Evolutionary conservation across 2,113 vertebrate genomes (phyloP), one percentile per base, ranked within the genome.

Genomic region (Tricholaema leucomelas): DNA sequence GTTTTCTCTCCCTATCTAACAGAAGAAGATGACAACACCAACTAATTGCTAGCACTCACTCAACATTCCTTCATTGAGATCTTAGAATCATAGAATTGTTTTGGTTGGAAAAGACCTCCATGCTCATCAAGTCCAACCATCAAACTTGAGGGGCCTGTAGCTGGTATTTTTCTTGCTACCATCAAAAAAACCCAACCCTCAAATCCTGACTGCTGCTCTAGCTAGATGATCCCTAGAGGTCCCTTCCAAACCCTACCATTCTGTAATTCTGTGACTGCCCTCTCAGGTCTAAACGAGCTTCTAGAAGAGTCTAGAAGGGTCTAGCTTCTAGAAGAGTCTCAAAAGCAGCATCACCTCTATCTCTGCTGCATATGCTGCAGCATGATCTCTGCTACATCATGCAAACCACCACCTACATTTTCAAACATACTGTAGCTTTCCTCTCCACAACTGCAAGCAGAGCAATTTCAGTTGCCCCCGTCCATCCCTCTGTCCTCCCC

Each of bases 11-110:
- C 5, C 17, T 8, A 50, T 20, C 30, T 38, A 15, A 65, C 42
- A n/a, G n/a, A 67, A 28, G 59, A 27, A 31, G 5, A 19, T 1
- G 18, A 55, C 50, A 44, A 28, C 5, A 28, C 14, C 33, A 81
- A 18, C 40, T 13, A 17, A n/a, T 36, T 12, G 11, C 15, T 7
- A 17, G 50, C 21, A 31, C 50, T 46, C 42, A 8, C 52, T 23
- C 0, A 0, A 20, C 0, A 0, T 24, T 76, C 35, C 74, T 75
- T 16, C 64, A 13, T 31, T 2, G 5, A 64, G 59, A 27, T 8
- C 48, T 42, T 5, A 44, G 15, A 14, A 4, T 18, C 16, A 44
- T 18, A 44, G 42, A 18, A 44, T 44, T 44, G 42, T 16, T 44
- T 44, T 44, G 42, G 42, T 15, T 18, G 42, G 16, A 44, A 44